Conservation (phyloP, 1,140 invertebrate genomes). For the Zophobas morio region DNA sequence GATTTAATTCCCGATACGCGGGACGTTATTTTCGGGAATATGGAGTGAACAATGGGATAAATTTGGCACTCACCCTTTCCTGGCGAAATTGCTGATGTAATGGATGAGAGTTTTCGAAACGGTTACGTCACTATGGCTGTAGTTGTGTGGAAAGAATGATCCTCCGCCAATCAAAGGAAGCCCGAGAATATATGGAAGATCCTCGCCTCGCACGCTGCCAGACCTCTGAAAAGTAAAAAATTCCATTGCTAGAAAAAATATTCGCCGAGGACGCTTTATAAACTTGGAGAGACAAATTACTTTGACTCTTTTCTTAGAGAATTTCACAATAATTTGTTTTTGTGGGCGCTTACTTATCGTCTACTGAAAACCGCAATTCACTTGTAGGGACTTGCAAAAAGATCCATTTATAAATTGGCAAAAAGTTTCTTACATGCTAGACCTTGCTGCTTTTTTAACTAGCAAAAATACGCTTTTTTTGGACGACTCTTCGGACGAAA, state of each 20-base stretch:
- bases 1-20: conserved; percentile 17
- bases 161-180: conserved; percentile 83
- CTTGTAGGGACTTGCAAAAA: not conserved
- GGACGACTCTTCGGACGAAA: too few relatives aligned
- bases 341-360: not conserved
- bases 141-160: conserved; percentile 78
- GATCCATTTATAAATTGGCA: not conserved
- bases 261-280: conserved; percentile 1
- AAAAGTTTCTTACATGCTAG: not conserved
- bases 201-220: conserved; percentile 92
- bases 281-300: not conserved
- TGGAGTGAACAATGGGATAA: conserved; percentile 4
- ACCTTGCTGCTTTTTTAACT: too few relatives aligned
- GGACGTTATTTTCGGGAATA: conserved; percentile 8
- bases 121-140: conserved; percentile 78
- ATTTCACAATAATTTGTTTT: not conserved
- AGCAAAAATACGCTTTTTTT: too few relatives aligned
- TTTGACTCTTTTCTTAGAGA: not conserved
- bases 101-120: conserved; percentile 83
- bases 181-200: conserved; percentile 94
- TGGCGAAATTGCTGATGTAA: conserved; percentile 87
- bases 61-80: conserved; percentile 79
- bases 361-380: not conserved
- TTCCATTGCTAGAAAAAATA: conserved; percentile 9
- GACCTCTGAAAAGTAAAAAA: conserved; percentile 71